Percentiles rank a stretch among this genome's conserved stretches.
Evolutionary conservation across 2,888 invertebrate genomes (phyloP).

Genomic region (Synanthedon andrenaeformis): DNA sequence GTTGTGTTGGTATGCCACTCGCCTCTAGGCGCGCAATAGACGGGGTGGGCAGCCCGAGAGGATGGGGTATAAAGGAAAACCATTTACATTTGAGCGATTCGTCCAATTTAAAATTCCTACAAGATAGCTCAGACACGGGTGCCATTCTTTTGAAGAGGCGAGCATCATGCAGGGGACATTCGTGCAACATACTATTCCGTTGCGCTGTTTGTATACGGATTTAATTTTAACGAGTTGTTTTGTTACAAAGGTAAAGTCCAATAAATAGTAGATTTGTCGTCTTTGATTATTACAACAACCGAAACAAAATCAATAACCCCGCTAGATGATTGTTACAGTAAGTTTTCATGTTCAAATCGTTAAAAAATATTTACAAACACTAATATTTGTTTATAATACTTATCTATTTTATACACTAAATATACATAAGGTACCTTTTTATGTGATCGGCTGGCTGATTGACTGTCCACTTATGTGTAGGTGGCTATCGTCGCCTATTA

Average conservation of each 20-base stretch:
- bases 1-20: conserved; percentile 66
- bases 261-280: conserved; percentile 2
- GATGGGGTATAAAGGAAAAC: conserved; percentile 72
- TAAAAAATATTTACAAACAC: too few species aligned
- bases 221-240: conserved; percentile 37
- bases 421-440: too few species aligned
- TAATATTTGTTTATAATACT: too few species aligned
- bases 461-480: too few species aligned
- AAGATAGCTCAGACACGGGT: conserved; percentile 70
- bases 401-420: too few species aligned
- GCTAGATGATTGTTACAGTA: too few species aligned
- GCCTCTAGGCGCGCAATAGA: conserved; percentile 69
- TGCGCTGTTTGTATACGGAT: conserved; percentile 20
- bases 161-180: conserved; percentile 56
- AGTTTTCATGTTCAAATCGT: too few species aligned
- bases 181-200: conserved; percentile 25
- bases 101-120: conserved; percentile 73
- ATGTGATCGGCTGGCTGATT: too few species aligned
- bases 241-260: conserved; percentile 4
- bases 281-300: not conserved
- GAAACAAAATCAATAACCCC: too few species aligned
- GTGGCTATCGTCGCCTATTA: too few species aligned
- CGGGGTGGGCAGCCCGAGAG: conserved; percentile 63
- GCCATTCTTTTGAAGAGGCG: conserved; percentile 67
- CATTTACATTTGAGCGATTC: conserved; percentile 73